These are phyloP conservation scores for Celastrina argiolus DNA, from an alignment of 2,888 invertebrate genomes.

Conservation along the genomic window DNA sequence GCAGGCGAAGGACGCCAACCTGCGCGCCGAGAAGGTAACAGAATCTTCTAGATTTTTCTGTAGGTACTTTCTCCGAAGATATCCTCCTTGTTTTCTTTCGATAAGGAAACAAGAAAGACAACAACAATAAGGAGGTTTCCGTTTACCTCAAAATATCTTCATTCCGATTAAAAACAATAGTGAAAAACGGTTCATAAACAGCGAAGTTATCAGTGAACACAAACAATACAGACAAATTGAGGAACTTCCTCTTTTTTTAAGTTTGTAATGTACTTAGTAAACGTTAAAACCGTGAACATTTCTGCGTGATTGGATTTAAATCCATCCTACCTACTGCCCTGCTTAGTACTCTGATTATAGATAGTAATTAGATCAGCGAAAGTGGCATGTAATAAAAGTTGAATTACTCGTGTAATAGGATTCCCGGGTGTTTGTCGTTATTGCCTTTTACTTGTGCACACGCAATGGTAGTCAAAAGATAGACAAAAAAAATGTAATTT, in stretches of 20 bases:
- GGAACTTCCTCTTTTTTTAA: too few relatives aligned
- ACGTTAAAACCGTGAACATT: neutral
- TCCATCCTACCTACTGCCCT: neutral
- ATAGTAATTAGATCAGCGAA: conserved; percentile 1
- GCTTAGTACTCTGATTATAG: neutral
- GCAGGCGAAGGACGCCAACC: conserved; percentile 94
- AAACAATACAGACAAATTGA: too few relatives aligned
- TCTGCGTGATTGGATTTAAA: neutral
- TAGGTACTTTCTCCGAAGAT: too few relatives aligned
- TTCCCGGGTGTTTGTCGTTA: neutral
- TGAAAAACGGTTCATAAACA: too few relatives aligned
- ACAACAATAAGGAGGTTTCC: too few relatives aligned
- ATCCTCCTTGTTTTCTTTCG: too few relatives aligned
- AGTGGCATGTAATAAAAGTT: conserved; percentile 6
- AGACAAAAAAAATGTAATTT: too few relatives aligned
- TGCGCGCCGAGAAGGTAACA: conserved; percentile 88
- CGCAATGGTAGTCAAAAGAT: too few relatives aligned
- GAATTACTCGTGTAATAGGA: conserved; percentile 4
- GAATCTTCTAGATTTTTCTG: neutral
- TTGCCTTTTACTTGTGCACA: neutral
- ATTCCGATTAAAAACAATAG: too few relatives aligned
- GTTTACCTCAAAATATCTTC: too few relatives aligned
- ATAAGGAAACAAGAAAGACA: too few relatives aligned
- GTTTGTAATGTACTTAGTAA: neutral
- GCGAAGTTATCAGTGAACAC: too few relatives aligned